Evolutionary conservation across 1,140 invertebrate species (phyloP).

Genomic region (Psilanteris sp.): DNA sequence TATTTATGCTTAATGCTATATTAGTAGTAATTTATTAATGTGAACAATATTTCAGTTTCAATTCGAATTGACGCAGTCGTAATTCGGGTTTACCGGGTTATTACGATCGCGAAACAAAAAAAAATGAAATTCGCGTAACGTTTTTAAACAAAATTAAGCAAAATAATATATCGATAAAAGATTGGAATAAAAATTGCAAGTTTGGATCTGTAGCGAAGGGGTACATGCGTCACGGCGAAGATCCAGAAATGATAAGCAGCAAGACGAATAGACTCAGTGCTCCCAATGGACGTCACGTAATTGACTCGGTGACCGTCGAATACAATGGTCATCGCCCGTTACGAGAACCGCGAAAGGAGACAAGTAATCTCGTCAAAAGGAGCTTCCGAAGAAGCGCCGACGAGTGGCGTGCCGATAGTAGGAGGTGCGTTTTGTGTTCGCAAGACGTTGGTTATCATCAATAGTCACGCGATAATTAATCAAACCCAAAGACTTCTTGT

Average conservation of each 20-base stretch:
- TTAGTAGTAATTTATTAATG: no score
- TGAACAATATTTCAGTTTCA: no score
- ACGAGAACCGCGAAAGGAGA: constrained; percentile 80
- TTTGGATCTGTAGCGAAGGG: constrained; percentile 79
- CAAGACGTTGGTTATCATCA: constrained; percentile 3
- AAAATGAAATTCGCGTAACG: no score
- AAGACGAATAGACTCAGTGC: constrained; percentile 67
- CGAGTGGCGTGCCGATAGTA: constrained; percentile 79
- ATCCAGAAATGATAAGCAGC: constrained; percentile 70
- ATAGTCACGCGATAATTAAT: no score
- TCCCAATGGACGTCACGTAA: constrained; percentile 77
- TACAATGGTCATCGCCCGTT: constrained; percentile 82
- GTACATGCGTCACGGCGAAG: constrained; percentile 71
- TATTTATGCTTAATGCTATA: no score
- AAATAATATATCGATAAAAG: neutral
- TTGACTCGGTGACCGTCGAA: constrained; percentile 81
- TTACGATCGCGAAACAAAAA: no score
- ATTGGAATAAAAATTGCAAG: constrained; percentile 62
- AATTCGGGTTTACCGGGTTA: no score
- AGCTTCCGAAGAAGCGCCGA: constrained; percentile 79
- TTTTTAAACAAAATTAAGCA: no score
- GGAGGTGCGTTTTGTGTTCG: constrained; percentile 76
- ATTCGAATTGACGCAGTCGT: no score
- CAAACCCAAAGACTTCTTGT: no score
- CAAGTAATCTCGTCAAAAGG: constrained; percentile 75